A percentile compares a stretch with the other conserved stretches of the same genome.
Evolutionary conservation across 2,113 vertebrate genomes (phyloP).

Genomic region (Otus sunia): DNA sequence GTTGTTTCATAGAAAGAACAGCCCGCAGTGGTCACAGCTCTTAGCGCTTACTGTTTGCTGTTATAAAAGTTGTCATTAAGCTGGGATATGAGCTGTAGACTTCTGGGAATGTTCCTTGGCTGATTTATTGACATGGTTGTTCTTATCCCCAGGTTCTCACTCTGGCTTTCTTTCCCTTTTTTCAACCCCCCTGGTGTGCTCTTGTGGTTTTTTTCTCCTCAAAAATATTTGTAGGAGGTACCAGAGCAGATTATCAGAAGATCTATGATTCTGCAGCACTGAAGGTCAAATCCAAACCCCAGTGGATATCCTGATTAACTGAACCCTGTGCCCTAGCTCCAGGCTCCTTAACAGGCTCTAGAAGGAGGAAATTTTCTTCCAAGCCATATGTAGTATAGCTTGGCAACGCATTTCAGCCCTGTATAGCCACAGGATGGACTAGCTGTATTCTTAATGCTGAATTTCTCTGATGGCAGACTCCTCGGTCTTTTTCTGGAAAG

Average conservation of each 20-base stretch:
- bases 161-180: neutral
- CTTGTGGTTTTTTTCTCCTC: neutral
- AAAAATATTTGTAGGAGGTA: neutral
- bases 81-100: neutral
- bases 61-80: neutral
- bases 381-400: neutral
- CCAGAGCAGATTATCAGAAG: neutral
- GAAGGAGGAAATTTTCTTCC: neutral
- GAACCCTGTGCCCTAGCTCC: neutral
- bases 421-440: neutral
- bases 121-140: neutral
- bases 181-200: neutral
- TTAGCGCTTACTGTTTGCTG: neutral
- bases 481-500: neutral
- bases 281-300: neutral
- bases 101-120: neutral
- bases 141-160: neutral
- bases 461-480: neutral
- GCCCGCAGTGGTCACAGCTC: neutral
- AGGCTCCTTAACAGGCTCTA: neutral
- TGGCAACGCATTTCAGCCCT: neutral
- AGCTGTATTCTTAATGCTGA: neutral
- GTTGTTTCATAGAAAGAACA: neutral
- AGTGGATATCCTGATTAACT: neutral
- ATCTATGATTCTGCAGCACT: neutral